A percentile compares a stretch with the other conserved stretches of the same genome.
Evolutionary conservation across 2,888 invertebrate genomes (phyloP).

Genomic region (Eugnorisma glareosa): DNA sequence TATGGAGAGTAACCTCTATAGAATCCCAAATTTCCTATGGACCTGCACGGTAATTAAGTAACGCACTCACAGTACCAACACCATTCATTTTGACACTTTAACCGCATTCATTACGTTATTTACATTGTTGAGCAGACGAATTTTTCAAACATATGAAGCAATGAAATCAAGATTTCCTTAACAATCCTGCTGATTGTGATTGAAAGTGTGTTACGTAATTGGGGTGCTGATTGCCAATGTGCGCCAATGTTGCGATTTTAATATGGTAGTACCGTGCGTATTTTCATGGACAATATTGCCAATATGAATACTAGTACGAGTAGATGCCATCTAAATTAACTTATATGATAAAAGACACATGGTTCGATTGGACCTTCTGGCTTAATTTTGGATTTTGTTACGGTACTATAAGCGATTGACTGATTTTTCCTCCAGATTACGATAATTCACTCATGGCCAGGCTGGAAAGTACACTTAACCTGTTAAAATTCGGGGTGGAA

Average conservation of each 20-base stretch:
- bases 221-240: slow-evolving; percentile 5
- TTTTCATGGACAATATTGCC: slow-evolving; percentile 30
- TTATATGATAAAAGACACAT: neutral
- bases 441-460: neutral
- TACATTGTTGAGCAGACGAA: neutral
- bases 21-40: neutral
- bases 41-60: neutral
- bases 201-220: neutral
- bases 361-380: neutral
- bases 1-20: neutral
- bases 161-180: neutral
- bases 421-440: neutral
- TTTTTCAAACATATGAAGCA: neutral
- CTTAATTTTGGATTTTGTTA: neutral
- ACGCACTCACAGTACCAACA: neutral
- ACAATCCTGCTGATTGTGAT: neutral
- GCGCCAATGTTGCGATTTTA: slow-evolving; percentile 21
- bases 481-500: neutral
- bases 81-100: neutral
- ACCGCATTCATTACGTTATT: neutral
- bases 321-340: neutral
- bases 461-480: neutral
- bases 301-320: neutral
- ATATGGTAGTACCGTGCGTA: slow-evolving; percentile 7
- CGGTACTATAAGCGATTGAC: neutral